A percentile compares a stretch with the other conserved stretches of the same genome.
phyloP scores from a whole-genome alignment of 92 coral and sea anemone genomes.

The Umimayanthus kanabou region DNA sequence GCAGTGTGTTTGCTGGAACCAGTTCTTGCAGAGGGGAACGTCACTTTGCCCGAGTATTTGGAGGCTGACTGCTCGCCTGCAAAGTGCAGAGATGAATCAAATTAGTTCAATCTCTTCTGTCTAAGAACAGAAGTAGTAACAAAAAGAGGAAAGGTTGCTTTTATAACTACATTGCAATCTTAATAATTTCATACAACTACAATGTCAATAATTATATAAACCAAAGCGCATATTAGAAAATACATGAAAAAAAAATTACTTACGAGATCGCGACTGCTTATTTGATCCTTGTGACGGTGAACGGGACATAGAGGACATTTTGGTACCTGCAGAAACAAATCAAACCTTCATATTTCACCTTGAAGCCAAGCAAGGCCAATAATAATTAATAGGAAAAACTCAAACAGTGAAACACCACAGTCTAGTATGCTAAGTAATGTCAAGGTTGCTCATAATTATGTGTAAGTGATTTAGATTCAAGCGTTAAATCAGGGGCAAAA shows the following conservation, averaged over 20 bases:
- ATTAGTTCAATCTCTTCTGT: not conserved
- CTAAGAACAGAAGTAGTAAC: not conserved
- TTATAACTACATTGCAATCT: no score
- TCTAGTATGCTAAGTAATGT: no score
- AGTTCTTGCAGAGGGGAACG: conserved; percentile 60
- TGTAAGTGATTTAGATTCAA: not conserved
- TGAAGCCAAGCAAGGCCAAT: no score
- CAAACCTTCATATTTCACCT: no score
- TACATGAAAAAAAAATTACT: conserved; percentile 1
- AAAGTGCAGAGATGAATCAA: conserved; percentile 12
- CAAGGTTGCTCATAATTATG: no score
- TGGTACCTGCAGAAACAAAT: not conserved
- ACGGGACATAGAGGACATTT: conserved; percentile 61
- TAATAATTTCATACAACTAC: no score
- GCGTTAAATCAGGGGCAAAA: not conserved
- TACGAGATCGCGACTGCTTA: conserved; percentile 74
- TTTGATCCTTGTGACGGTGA: conserved; percentile 79
- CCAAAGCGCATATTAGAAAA: not conserved
- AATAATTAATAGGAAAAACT: no score
- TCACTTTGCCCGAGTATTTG: conserved; percentile 63
- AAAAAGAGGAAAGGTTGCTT: no score
- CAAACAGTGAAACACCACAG: no score
- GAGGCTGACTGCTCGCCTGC: conserved; percentile 67
- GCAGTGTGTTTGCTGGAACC: conserved; percentile 48
- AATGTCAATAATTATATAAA: no score